Percentiles rank a stretch among this genome's conserved stretches.
Evolutionary conservation across 2,113 vertebrate genomes (phyloP).

Genomic region (Tyrannus savana): DNA sequence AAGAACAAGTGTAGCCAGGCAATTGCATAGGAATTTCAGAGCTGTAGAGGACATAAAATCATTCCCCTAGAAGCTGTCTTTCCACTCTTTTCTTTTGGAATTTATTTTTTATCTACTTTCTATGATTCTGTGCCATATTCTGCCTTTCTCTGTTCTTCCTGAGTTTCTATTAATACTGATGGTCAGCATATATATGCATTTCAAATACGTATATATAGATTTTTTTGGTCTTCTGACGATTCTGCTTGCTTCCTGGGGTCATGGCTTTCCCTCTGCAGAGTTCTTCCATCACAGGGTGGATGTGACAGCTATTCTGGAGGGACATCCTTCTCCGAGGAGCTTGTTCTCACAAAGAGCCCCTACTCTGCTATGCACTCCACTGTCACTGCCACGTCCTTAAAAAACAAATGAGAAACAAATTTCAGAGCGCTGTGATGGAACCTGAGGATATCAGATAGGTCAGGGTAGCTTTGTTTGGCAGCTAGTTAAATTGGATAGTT

Average conservation of each 20-base stretch:
- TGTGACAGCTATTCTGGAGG: not conserved
- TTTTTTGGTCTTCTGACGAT: not conserved
- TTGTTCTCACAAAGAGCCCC: not conserved
- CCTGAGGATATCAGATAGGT: not conserved
- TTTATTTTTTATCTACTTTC: not conserved
- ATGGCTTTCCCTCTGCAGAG: not conserved
- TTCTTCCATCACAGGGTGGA: not conserved
- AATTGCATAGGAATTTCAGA: not conserved
- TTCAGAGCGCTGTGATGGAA: not conserved
- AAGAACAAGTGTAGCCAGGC: not conserved
- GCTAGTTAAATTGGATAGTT: constrained; percentile 55
- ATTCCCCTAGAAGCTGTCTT: not conserved
- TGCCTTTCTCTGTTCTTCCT: not conserved
- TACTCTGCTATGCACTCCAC: rapidly evolving
- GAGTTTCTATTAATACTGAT: not conserved
- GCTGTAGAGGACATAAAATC: not conserved
- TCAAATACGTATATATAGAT: not conserved
- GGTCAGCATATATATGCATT: not conserved
- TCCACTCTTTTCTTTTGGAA: not conserved
- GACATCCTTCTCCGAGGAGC: not conserved
- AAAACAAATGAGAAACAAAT: constrained; percentile 33
- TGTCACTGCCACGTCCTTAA: not conserved
- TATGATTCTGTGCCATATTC: not conserved
- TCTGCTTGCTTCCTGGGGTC: not conserved
- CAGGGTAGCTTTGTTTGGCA: constrained; percentile 43